Percentiles rank a stretch among this genome's conserved stretches.
Conservation (phyloP, 1,140 invertebrate genomes). For the Heliconius hermathena region DNA sequence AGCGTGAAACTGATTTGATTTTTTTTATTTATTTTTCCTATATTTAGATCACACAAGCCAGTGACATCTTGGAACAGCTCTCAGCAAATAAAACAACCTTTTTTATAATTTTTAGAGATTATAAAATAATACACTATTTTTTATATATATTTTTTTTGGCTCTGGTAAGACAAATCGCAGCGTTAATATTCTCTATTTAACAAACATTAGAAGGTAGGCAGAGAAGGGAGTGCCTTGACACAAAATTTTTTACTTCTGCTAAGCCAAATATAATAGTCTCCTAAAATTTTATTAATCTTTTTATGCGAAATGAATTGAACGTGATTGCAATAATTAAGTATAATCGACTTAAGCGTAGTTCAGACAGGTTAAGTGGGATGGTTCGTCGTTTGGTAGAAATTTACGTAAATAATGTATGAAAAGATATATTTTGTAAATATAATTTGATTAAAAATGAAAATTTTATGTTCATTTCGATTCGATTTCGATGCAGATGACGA, state of each 20-base stretch:
- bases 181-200: no score
- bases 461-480: background rate
- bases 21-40: no score
- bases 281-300: background rate
- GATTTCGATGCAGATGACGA: background rate
- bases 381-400: background rate
- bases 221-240: no score
- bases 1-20: no score
- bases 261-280: background rate
- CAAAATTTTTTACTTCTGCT: background rate
- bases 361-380: conserved; percentile 1
- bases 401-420: background rate
- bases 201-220: no score
- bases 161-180: no score
- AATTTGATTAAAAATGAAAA: background rate
- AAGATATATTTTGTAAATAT: background rate
- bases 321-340: conserved; percentile 13
- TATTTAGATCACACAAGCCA: no score
- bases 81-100: no score
- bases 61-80: no score
- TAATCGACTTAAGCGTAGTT: conserved; percentile 7
- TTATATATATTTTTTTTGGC: no score
- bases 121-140: no score
- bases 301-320: conserved; percentile 3
- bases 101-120: no score